Conservation (phyloP, 2,888 invertebrate genomes). For the Schrankia costaestrigalis region DNA sequence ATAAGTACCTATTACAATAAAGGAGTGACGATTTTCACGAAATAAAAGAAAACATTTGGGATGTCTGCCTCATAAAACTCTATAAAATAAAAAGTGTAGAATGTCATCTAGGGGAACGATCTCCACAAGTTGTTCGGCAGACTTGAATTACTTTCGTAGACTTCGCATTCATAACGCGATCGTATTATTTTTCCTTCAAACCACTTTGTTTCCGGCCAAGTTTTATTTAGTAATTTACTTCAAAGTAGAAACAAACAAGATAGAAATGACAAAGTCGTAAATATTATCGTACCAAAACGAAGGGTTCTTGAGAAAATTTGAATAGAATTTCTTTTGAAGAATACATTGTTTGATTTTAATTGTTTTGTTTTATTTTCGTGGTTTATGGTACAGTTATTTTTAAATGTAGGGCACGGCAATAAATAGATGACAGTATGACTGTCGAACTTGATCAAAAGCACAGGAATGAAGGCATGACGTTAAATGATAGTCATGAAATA, state of each 20-base stretch:
- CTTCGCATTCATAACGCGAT: slow-evolving; percentile 52
- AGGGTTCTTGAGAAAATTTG: slow-evolving; percentile 4
- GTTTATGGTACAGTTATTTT: too few relatives aligned
- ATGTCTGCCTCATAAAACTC: slow-evolving; percentile 35
- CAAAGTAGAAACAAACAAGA: slow-evolving; percentile 28
- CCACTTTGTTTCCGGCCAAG: slow-evolving; percentile 45
- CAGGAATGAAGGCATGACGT: too few relatives aligned
- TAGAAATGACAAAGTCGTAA: slow-evolving; percentile 23
- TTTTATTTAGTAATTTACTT: slow-evolving; percentile 53
- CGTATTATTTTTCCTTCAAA: slow-evolving; percentile 47
- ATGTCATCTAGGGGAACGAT: slow-evolving; percentile 56
- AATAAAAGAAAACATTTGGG: slow-evolving; percentile 25
- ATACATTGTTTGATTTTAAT: background rate
- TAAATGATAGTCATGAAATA: too few relatives aligned
- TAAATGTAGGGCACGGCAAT: too few relatives aligned
- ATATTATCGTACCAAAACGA: slow-evolving; percentile 10
- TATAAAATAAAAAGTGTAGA: slow-evolving; percentile 38
- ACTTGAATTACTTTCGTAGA: slow-evolving; percentile 60
- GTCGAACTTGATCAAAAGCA: too few relatives aligned
- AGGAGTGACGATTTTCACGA: slow-evolving; percentile 20
- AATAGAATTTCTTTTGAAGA: slow-evolving; percentile 2
- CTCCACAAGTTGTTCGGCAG: slow-evolving; percentile 43
- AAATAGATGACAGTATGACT: too few relatives aligned
- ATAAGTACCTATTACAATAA: slow-evolving; percentile 7
- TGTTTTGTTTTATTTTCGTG: background rate